Percentiles rank a stretch among this genome's conserved stretches.
These are phyloP conservation scores for Perithous albicinctus DNA, from an alignment of 2,888 invertebrate genomes.

Conservation along the genomic window DNA sequence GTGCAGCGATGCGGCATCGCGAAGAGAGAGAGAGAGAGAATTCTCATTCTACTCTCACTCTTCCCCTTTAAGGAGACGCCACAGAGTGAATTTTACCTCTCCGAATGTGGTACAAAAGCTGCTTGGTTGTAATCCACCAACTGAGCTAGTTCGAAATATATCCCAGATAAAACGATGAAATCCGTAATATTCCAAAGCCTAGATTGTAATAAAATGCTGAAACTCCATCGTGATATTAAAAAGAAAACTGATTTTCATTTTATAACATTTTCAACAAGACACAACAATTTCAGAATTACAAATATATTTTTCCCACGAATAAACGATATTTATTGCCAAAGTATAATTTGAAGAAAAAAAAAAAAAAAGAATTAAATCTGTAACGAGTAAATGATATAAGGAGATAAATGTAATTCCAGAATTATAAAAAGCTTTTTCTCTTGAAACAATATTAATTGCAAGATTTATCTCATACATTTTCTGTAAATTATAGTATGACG, in stretches of 20 bases:
- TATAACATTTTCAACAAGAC: neutral
- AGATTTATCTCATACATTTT: neutral
- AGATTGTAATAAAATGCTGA: neutral
- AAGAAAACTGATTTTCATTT: neutral
- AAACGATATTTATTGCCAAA: too few species aligned
- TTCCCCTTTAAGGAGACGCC: slow-evolving; percentile 24
- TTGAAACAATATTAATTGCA: too few species aligned
- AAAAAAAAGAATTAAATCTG: too few species aligned
- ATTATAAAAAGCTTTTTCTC: too few species aligned
- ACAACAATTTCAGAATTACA: too few species aligned
- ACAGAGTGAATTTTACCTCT: slow-evolving; percentile 13
- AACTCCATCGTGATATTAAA: neutral
- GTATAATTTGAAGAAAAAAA: too few species aligned
- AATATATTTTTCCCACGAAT: too few species aligned
- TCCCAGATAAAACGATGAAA: neutral
- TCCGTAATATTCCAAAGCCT: neutral
- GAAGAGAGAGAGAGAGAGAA: neutral
- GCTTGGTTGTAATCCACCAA: slow-evolving; percentile 6
- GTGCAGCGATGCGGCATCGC: slow-evolving; percentile 29
- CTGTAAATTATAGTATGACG: neutral
- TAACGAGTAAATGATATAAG: too few species aligned
- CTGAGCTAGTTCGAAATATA: neutral
- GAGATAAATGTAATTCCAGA: too few species aligned
- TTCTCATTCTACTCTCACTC: slow-evolving; percentile 5
- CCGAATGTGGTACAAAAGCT: neutral